phyloP scores from a whole-genome alignment of 2,797 vertebrate genomes.

The Botia almorhae region DNA sequence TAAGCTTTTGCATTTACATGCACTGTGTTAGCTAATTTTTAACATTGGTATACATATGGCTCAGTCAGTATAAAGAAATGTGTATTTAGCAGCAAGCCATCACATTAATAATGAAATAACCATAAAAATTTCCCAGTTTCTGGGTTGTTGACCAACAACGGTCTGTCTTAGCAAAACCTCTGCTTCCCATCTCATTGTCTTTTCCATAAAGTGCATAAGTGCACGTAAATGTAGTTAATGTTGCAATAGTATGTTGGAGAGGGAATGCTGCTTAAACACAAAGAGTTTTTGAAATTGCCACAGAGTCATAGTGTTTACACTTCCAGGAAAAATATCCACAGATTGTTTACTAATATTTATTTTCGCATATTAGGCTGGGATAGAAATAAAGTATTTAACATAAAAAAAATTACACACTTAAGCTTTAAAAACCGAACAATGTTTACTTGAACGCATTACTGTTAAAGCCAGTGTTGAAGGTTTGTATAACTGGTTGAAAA shows the following conservation, averaged over 20 bases:
- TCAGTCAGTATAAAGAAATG: too few relatives aligned
- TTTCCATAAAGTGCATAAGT: not conserved
- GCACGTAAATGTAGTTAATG: not conserved
- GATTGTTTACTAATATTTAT: not conserved
- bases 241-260: not conserved
- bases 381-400: not conserved
- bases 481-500: constrained; percentile 11
- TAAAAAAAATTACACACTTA: not conserved
- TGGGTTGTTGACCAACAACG: too few relatives aligned
- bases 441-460: constrained; percentile 25
- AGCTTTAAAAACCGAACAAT: not conserved
- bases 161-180: too few relatives aligned
- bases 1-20: too few relatives aligned
- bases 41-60: too few relatives aligned
- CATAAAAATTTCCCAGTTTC: too few relatives aligned
- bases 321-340: not conserved
- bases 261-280: not conserved
- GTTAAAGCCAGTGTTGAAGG: constrained; percentile 17
- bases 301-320: not conserved
- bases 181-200: too few relatives aligned
- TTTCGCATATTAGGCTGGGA: not conserved
- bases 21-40: too few relatives aligned
- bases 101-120: too few relatives aligned
- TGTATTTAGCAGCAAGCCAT: too few relatives aligned
- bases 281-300: not conserved